Evolutionary conservation across 2,113 vertebrate species (phyloP), one percentile per base, ranked within the genome.

Genomic region (Poeciliopsis turrubarensis): DNA sequence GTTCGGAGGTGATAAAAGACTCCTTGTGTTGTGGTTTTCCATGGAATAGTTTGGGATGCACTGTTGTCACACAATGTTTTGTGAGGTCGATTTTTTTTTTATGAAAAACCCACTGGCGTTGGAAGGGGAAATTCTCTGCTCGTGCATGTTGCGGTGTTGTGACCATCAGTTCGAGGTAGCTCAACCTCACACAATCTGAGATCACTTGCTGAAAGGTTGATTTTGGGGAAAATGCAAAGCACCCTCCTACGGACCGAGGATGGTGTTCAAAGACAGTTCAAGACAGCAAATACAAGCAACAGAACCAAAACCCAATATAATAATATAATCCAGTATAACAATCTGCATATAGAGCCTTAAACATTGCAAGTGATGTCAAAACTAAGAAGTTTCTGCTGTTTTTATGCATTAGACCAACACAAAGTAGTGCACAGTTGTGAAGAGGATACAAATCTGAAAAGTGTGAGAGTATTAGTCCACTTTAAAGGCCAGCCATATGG

Each of bases 121-220:
- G 27, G 32, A 57, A 61, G 6, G 65, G 69, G 0, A 39, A 57
- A 71, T 2, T 26, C 0, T 13, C 68, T 57, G 31, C 44, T 61
- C 25, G 11, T 22, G 64, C 31, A 80, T 77, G 15, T 37, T 34
- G 4, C 71, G 41, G 22, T 7, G 30, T 51, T 51, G 22, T 51
- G 19, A 51, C 14, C 14, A 17, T 51, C 47, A 51, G 15, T 51
- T 51, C 6, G 19, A 17, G 17, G 6, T 51, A 51, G 5, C 19
- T 51, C 19, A 51, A 6, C 44, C 5, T 47, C 15, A 47, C 14
- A 47, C 47, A 51, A 5, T 54, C 25, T 70, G 70, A 76, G 29
- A 34, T 26, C 57, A 44, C 31, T 64, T 25, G 31, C 65, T 77
- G 60, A 41, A 19, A 47, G 61, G 61, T 60, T 63, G 27, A n/a